Conservation (phyloP, 2,888 invertebrate species). For the Eulithis prunata region DNA sequence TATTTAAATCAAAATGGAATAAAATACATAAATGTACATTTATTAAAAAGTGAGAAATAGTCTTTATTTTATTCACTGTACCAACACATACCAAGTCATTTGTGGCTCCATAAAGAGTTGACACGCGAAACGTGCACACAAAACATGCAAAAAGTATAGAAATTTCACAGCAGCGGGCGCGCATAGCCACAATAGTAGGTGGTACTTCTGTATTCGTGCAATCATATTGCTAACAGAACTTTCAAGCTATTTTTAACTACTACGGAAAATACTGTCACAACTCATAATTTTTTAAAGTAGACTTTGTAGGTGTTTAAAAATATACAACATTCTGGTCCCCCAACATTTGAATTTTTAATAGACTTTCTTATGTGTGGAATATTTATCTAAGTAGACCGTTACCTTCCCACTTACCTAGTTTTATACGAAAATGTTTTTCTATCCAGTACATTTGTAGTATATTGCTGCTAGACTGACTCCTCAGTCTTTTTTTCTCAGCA, state of each 20-base stretch:
- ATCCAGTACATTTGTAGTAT: too few relatives aligned
- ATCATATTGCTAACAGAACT: slow-evolving; percentile 10
- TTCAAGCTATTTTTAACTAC: neutral
- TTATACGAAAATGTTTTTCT: too few relatives aligned
- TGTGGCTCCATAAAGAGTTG: slow-evolving; percentile 16
- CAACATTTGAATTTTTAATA: neutral
- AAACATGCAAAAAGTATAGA: slow-evolving; percentile 17
- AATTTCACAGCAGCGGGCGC: slow-evolving; percentile 11
- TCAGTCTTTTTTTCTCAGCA: too few relatives aligned
- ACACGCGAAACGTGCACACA: slow-evolving; percentile 11
- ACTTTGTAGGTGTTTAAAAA: too few relatives aligned
- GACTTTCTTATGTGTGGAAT: too few relatives aligned
- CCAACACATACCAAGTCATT: slow-evolving; percentile 3
- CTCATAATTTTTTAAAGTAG: too few relatives aligned
- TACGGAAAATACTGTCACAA: neutral
- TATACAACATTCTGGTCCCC: too few relatives aligned
- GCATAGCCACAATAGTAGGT: slow-evolving; percentile 10
- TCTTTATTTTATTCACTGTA: neutral
- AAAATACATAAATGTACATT: too few relatives aligned
- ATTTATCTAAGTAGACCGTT: too few relatives aligned
- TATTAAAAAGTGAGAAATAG: neutral
- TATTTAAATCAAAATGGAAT: too few relatives aligned
- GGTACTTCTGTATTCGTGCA: slow-evolving; percentile 11
- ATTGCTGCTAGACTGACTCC: too few relatives aligned
- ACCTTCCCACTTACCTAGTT: too few relatives aligned